Conservation (phyloP, 2,113 vertebrate species). For the Benitochromis conjunctus region DNA sequence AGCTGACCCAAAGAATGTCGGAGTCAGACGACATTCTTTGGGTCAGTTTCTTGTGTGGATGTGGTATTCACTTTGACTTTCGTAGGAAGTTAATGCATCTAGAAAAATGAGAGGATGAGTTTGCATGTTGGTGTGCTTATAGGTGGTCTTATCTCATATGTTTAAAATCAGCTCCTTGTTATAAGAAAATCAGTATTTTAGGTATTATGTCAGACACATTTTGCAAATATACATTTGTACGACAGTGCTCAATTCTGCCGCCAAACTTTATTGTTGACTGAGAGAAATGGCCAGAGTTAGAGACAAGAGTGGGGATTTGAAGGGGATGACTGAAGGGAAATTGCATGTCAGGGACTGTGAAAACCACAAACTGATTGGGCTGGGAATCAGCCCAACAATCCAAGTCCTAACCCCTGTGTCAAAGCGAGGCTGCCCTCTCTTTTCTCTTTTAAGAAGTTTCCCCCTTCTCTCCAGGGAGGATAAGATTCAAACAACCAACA, state of each 20-base stretch:
- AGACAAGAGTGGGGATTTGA: slow-evolving; percentile 22
- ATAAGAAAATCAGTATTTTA: background rate
- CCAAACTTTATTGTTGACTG: background rate
- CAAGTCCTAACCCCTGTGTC: slow-evolving; percentile 60
- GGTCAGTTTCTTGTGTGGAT: slow-evolving; percentile 8
- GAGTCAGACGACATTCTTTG: slow-evolving; percentile 35
- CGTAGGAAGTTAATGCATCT: background rate
- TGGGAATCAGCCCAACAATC: slow-evolving; percentile 64
- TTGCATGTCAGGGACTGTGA: slow-evolving; percentile 60
- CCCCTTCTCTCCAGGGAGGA: slow-evolving; percentile 45
- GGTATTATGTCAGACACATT: background rate
- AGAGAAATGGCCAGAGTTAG: slow-evolving; percentile 5
- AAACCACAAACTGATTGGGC: slow-evolving; percentile 70
- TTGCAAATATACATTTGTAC: background rate
- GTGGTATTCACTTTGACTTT: slow-evolving; percentile 4
- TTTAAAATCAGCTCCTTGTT: background rate
- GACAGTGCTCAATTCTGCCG: background rate
- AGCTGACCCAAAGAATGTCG: slow-evolving; percentile 52
- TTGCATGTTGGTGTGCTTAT: background rate
- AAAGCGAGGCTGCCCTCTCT: slow-evolving; percentile 16
- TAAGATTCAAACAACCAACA: slow-evolving; percentile 59
- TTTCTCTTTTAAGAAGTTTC: slow-evolving; percentile 58
- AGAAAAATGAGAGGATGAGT: background rate
- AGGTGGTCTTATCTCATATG: background rate
- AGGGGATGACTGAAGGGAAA: slow-evolving; percentile 60